Evolutionary conservation across 2,797 vertebrate genomes (phyloP), one percentile per base, ranked within the genome.

Genomic region (Paramormyrops hopkinsi): DNA sequence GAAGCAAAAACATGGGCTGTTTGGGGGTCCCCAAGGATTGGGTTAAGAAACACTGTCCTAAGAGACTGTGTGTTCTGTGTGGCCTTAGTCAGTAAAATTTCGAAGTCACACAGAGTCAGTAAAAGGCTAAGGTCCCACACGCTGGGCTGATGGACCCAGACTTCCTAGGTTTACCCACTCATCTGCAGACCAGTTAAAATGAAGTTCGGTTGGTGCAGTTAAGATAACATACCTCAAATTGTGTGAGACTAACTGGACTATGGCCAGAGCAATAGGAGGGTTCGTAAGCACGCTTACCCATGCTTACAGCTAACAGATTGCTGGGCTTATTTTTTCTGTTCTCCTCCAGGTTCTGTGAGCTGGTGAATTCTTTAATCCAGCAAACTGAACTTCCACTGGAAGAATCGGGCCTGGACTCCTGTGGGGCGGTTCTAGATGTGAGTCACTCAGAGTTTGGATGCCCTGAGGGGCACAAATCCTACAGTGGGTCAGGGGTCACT

Each of bases 331-430:
- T 14, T 19, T 59, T 76, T 62, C 82, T 56, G 48, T 22, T 29
- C 48, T 76, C 82, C 53, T 0, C 2, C 92, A 99, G 98, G 93
- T 99, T 99, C 95, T 98, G 96, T 5, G 93, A 96, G 89, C 91
- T 96, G 94, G 96, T 98, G 46, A 98, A 96, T 92, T 95, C 96
- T 90, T 94, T 98, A 91, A 94, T 97, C 9, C 94, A 95, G 17
- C 94, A 95, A 91, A 91, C 94, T 12, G 93, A 94, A 19, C 87
- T 90, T 76, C 69, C 91, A 0, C 53, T 87, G 44, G 93, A 93
- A 29, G 94, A 95, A 87, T 88, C 90, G 25, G 87, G 92, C 41
- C 91, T 88, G 59, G 22, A 2, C 91, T 44, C 91, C 89, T 7
- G 91, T 0, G 93, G 93, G 50, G 96, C 94, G 89, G 93, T 96